These are phyloP conservation scores for Rugalucina vietnamica DNA, from an alignment of 2,888 invertebrate species.

Conservation along the genomic window DNA sequence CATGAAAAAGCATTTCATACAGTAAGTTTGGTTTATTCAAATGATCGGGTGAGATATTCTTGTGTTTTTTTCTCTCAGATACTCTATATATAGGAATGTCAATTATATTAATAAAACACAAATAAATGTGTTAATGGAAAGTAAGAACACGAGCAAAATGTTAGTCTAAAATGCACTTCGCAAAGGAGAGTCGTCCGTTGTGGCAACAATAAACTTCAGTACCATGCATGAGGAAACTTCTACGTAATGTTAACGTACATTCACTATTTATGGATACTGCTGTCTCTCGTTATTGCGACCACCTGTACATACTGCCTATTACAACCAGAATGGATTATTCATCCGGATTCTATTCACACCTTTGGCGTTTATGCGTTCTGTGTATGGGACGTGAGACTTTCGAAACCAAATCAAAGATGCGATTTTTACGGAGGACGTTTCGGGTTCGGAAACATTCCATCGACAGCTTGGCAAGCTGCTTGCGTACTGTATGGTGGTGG, in stretches of 20 bases:
- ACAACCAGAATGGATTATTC: constrained; percentile 84
- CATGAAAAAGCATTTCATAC: no score
- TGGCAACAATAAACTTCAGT: no score
- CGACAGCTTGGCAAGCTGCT: constrained; percentile 80
- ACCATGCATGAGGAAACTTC: no score
- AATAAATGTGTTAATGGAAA: no score
- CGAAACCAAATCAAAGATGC: constrained; percentile 57
- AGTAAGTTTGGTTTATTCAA: no score
- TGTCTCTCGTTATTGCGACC: constrained; percentile 82
- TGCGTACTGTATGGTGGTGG: constrained; percentile 81
- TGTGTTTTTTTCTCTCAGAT: no score
- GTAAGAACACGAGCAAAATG: no score
- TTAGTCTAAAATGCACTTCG: no score
- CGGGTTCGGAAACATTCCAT: constrained; percentile 75
- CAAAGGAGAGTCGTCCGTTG: no score
- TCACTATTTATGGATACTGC: constrained; percentile 81
- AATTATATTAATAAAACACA: no score
- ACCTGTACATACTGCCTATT: constrained; percentile 83
- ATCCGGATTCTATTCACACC: constrained; percentile 70
- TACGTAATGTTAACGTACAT: constrained; percentile 69
- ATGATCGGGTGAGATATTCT: no score
- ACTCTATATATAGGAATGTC: no score
- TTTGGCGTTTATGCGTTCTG: constrained; percentile 79
- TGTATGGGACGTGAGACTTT: constrained; percentile 43
- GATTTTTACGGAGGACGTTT: constrained; percentile 78